Conservation (phyloP, 2,888 invertebrate species). For the Argyresthia goedartella region DNA sequence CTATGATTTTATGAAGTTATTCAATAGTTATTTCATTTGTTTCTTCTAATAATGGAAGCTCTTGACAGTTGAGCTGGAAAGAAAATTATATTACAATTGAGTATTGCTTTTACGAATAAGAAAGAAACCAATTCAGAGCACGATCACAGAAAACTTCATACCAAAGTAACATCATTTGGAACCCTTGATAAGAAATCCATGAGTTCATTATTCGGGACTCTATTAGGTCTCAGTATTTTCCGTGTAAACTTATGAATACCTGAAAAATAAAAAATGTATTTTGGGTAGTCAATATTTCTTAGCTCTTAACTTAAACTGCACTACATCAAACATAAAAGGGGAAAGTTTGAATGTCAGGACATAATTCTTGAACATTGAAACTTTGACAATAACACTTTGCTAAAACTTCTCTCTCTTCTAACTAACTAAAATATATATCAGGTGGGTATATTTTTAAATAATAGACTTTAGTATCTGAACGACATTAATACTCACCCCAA, state of each 20-base stretch:
- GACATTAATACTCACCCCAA: slow-evolving; percentile 76
- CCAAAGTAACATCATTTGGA: slow-evolving; percentile 92
- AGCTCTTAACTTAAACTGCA: too few species aligned
- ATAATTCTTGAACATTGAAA: too few species aligned
- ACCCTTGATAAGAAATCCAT: slow-evolving; percentile 94
- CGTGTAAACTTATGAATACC: slow-evolving; percentile 91
- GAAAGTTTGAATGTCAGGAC: too few species aligned
- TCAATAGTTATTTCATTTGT: slow-evolving; percentile 20
- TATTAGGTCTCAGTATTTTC: slow-evolving; percentile 89
- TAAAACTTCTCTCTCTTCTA: too few species aligned
- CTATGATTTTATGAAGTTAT: too few species aligned
- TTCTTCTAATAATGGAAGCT: slow-evolving; percentile 36
- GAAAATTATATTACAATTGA: neutral
- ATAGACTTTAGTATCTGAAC: too few species aligned
- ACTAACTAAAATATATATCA: too few species aligned
- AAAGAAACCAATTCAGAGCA: too few species aligned
- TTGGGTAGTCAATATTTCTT: neutral
- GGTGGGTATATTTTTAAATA: too few species aligned
- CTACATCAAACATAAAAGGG: too few species aligned
- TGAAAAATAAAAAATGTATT: slow-evolving; percentile 18
- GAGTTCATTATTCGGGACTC: slow-evolving; percentile 95
- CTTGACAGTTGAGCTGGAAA: slow-evolving; percentile 43
- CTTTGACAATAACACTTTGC: too few species aligned
- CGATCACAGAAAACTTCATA: slow-evolving; percentile 45
- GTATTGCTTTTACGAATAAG: too few species aligned